Percentiles rank a stretch among this genome's conserved stretches.
Conservation (phyloP, 2,888 invertebrate species). For the Eristalinus sepulchralis region DNA sequence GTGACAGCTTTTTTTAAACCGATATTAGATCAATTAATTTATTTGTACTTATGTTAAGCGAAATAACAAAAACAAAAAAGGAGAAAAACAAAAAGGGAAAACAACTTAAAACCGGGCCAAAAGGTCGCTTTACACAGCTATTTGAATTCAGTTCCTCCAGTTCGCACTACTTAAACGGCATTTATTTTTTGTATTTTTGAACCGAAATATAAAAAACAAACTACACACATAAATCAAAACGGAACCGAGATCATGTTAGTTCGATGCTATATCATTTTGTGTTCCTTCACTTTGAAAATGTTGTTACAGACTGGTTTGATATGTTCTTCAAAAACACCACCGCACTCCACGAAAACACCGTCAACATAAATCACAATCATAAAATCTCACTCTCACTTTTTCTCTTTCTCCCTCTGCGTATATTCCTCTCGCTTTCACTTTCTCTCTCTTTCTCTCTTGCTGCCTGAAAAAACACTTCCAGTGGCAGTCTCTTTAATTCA, state of each 20-base stretch:
- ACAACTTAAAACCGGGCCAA: not conserved
- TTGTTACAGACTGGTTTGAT: constrained; percentile 57
- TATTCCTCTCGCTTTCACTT: not conserved
- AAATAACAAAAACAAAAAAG: constrained; percentile 7
- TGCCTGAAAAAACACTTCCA: not conserved
- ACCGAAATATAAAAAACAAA: constrained; percentile 22
- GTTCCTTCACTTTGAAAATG: constrained; percentile 52
- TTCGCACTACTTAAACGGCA: constrained; percentile 34
- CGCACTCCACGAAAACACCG: constrained; percentile 15
- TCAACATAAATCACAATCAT: constrained; percentile 21
- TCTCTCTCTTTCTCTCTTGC: not conserved
- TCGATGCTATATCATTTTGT: constrained; percentile 50
- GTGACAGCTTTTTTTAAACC: not conserved
- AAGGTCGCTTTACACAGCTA: constrained; percentile 7
- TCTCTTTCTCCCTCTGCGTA: not conserved
- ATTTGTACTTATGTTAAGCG: not conserved
- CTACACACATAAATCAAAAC: constrained; percentile 19
- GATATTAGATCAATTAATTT: constrained; percentile 53
- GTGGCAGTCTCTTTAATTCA: constrained; percentile 23
- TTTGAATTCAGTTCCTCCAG: constrained; percentile 11
- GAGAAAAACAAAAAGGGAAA: constrained; percentile 11
- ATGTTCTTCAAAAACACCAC: constrained; percentile 39
- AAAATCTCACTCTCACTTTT: constrained; percentile 22
- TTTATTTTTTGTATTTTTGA: constrained; percentile 2
- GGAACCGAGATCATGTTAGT: constrained; percentile 20